Conservation (phyloP, 1,140 invertebrate species). For the Ceratina australensis region DNA sequence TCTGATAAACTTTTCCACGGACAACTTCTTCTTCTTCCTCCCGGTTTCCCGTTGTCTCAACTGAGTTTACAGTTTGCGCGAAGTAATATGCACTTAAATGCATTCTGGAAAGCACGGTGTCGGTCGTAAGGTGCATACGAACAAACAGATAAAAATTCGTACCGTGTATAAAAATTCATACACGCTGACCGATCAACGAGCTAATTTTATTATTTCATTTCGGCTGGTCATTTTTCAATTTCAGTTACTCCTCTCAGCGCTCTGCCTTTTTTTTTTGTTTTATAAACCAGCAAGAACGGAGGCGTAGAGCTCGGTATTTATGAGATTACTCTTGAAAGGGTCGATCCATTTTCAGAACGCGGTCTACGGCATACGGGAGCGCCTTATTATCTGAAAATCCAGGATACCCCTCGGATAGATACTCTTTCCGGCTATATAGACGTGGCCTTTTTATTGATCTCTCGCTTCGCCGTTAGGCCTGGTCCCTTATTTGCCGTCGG, state of each 20-base stretch:
- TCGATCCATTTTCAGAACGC: conserved; percentile 55
- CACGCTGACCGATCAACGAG: too few species aligned
- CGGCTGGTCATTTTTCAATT: neutral
- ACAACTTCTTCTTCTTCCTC: neutral
- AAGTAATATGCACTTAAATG: too few species aligned
- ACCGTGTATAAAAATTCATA: too few species aligned
- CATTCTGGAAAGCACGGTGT: too few species aligned
- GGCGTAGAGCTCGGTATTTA: conserved; percentile 54
- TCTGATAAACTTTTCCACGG: conserved; percentile 34
- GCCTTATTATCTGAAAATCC: conserved; percentile 61
- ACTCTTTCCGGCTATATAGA: conserved; percentile 45
- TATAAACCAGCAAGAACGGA: conserved; percentile 26
- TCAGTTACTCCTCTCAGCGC: neutral
- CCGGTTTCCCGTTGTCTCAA: neutral
- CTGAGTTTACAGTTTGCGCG: too few species aligned
- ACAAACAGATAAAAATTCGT: too few species aligned
- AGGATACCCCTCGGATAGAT: conserved; percentile 12
- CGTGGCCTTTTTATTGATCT: conserved; percentile 31
- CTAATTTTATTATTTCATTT: neutral
- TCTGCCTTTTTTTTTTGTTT: conserved; percentile 1
- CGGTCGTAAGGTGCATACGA: too few species aligned
- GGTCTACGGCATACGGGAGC: conserved; percentile 45
- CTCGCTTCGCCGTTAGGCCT: neutral
- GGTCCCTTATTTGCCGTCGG: neutral
- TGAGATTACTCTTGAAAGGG: conserved; percentile 57